Evolutionary conservation across 2,888 invertebrate species (phyloP).

Genomic region (Crocallis elinguaria): DNA sequence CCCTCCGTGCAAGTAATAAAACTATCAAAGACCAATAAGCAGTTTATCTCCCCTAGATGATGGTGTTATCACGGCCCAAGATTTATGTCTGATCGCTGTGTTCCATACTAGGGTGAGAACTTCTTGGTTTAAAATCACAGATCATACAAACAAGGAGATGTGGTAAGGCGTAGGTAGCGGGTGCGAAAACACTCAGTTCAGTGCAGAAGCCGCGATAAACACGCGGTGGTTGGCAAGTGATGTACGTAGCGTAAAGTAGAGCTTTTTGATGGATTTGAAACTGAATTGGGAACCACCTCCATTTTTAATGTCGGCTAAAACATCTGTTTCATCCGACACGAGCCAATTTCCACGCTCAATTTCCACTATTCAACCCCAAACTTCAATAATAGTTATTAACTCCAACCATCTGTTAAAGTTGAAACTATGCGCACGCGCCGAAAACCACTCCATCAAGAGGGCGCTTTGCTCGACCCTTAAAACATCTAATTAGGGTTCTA

Average conservation of each 20-base stretch:
- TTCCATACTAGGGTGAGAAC: neutral
- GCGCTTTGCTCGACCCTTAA: conserved; percentile 20
- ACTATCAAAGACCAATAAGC: conserved; percentile 38
- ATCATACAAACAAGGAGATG: neutral
- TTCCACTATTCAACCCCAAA: conserved; percentile 1
- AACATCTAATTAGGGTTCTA: conserved; percentile 55
- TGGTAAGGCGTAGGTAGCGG: no score
- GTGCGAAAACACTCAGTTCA: no score
- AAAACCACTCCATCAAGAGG: conserved; percentile 35
- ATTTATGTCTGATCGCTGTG: conserved; percentile 12
- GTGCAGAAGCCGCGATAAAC: no score
- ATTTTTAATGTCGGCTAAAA: no score
- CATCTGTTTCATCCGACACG: neutral
- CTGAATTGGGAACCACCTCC: no score
- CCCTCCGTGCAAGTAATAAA: conserved; percentile 25
- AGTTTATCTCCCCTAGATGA: conserved; percentile 32
- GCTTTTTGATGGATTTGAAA: neutral
- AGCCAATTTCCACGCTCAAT: conserved; percentile 7
- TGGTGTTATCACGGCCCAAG: conserved; percentile 25
- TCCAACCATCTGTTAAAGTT: conserved; percentile 49
- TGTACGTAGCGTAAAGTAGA: no score
- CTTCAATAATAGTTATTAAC: conserved; percentile 23
- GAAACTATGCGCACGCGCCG: conserved; percentile 48
- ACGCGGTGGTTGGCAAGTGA: no score
- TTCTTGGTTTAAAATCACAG: neutral